A percentile compares a stretch with the other conserved stretches of the same genome.
Conservation (phyloP, 2,113 vertebrate species). For the Scolopax mira region DNA sequence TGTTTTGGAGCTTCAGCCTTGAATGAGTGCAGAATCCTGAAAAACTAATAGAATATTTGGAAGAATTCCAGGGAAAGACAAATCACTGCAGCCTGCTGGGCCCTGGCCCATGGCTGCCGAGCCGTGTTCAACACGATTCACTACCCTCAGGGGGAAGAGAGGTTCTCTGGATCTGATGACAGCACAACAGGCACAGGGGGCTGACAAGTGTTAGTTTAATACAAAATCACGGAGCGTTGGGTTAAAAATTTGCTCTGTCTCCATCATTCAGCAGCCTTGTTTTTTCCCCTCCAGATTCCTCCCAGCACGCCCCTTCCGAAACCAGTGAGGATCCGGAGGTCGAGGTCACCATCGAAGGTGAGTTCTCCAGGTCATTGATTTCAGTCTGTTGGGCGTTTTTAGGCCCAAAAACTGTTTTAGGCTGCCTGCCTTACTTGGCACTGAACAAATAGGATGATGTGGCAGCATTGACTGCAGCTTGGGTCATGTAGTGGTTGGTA, state of each 20-base stretch:
- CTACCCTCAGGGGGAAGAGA: not conserved
- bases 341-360: conserved; percentile 82
- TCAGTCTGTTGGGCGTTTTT: not conserved
- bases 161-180: not conserved
- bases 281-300: conserved; percentile 64
- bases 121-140: not conserved
- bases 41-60: not conserved
- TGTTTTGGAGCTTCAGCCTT: not conserved
- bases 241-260: conserved; percentile 30
- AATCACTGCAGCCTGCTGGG: not conserved
- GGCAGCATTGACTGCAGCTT: not conserved
- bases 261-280: conserved; percentile 41
- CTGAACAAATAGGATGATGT: not conserved
- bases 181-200: not conserved
- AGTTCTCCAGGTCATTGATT: conserved; percentile 48
- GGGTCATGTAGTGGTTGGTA: not conserved
- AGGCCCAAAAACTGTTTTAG: conserved; percentile 5
- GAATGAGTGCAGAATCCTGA: not conserved
- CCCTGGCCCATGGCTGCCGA: not conserved
- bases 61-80: not conserved
- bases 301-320: conserved; percentile 69
- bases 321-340: conserved; percentile 80
- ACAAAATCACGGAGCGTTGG: not conserved
- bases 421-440: not conserved
- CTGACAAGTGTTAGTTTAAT: not conserved